Percentiles rank a stretch among this genome's conserved stretches.
Evolutionary conservation across 2,113 vertebrate species (phyloP).

Genomic region (Lates calcarifer): DNA sequence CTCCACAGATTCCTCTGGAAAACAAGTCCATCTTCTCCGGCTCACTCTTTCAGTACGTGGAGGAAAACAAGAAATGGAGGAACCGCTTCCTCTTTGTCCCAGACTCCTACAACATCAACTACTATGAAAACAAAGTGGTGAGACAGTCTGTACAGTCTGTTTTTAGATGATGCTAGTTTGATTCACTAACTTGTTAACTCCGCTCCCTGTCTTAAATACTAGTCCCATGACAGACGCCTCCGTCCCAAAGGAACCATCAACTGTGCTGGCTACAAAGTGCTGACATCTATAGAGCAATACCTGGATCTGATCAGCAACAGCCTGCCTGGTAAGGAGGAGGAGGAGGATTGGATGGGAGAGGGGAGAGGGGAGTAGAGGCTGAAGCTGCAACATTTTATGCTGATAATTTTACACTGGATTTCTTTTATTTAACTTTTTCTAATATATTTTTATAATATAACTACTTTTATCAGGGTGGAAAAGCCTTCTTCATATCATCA

Average conservation of each 20-base stretch:
- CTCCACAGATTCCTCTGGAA: constrained; percentile 85
- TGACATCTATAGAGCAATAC: constrained; percentile 93
- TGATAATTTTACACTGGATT: background rate
- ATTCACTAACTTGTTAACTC: background rate
- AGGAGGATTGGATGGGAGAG: background rate
- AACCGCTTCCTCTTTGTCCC: constrained; percentile 92
- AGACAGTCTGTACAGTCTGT: constrained; percentile 40
- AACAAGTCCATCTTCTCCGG: constrained; percentile 94
- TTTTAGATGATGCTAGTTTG: background rate
- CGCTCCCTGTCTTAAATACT: constrained; percentile 31
- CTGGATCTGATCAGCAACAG: constrained; percentile 89
- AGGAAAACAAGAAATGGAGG: constrained; percentile 96
- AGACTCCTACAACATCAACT: constrained; percentile 90
- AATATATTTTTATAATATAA: too few species aligned
- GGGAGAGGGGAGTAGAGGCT: background rate
- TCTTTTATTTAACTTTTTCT: background rate
- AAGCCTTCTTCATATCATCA: too few species aligned
- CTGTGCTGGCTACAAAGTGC: constrained; percentile 92
- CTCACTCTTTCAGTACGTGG: constrained; percentile 92
- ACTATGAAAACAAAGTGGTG: constrained; percentile 92
- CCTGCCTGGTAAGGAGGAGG: constrained; percentile 87
- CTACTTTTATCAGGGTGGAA: background rate
- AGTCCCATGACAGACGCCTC: constrained; percentile 90
- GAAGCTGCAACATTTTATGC: background rate
- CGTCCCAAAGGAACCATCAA: constrained; percentile 88